Percentiles rank a stretch among this genome's conserved stretches.
Conservation (phyloP, 35 echinoderm and acorn worm species). For the Chiridota heheva region DNA sequence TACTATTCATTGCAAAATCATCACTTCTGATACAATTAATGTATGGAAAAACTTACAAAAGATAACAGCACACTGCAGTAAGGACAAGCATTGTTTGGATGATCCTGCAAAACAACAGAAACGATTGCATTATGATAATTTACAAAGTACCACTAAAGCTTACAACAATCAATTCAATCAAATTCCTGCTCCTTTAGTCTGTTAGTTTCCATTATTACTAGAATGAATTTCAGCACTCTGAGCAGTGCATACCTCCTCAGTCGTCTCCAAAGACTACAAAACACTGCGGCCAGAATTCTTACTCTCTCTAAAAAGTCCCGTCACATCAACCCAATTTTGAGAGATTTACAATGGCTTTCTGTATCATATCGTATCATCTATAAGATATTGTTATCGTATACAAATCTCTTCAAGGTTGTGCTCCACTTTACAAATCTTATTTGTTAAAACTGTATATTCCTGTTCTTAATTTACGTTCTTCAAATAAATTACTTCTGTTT, state of each 20-base stretch:
- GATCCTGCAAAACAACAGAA: slow-evolving; percentile 63
- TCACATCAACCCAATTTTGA: too few relatives aligned
- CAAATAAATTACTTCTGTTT: too few relatives aligned
- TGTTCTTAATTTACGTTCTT: too few relatives aligned
- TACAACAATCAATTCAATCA: neutral
- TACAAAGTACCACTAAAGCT: neutral
- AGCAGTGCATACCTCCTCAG: neutral
- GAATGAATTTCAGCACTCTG: neutral
- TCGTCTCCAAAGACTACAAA: neutral
- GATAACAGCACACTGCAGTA: slow-evolving; percentile 95
- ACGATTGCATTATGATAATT: neutral
- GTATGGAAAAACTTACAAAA: slow-evolving; percentile 95
- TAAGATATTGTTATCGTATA: too few relatives aligned
- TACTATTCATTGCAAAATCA: too few relatives aligned
- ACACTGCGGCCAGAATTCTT: neutral
- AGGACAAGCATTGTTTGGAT: slow-evolving; percentile 92
- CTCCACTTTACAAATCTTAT: too few relatives aligned
- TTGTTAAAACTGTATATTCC: too few relatives aligned
- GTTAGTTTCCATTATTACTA: neutral
- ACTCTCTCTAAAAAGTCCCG: too few relatives aligned
- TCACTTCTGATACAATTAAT: too few relatives aligned
- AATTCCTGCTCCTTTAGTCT: neutral
- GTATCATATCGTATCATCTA: too few relatives aligned
- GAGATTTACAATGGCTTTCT: too few relatives aligned
- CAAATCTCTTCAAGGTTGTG: too few relatives aligned